These are phyloP conservation scores for Anser brachyrhynchus DNA, from an alignment of 2,113 vertebrate species.

Conservation along the genomic window DNA sequence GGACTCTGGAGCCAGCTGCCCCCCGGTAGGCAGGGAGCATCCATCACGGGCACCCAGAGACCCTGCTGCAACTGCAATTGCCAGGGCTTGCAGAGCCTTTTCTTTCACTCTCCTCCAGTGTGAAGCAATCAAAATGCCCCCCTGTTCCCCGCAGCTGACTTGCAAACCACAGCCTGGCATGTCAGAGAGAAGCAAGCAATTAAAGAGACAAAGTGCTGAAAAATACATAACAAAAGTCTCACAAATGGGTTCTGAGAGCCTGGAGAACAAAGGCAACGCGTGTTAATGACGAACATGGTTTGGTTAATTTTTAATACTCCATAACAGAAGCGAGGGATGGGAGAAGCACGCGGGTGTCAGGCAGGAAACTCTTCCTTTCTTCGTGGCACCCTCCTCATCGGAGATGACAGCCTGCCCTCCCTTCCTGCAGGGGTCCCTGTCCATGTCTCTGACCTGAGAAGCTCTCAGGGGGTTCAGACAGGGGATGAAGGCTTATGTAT, in stretches of 20 bases:
- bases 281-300: slow-evolving; percentile 56
- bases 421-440: background rate
- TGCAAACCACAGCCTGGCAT: background rate
- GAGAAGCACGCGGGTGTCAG: background rate
- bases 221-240: slow-evolving; percentile 68
- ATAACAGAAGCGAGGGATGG: background rate
- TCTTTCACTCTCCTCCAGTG: background rate
- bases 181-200: slow-evolving; percentile 62
- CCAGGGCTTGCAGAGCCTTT: background rate
- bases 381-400: accelerated
- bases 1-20: background rate
- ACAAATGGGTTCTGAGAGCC: slow-evolving; percentile 39
- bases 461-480: background rate
- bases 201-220: slow-evolving; percentile 75
- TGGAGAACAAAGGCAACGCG: slow-evolving; percentile 7
- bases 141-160: slow-evolving; percentile 43
- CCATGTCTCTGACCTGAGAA: background rate
- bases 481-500: background rate
- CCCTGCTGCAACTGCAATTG: background rate
- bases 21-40: background rate
- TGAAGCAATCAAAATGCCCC: slow-evolving; percentile 21
- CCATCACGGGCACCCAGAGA: background rate
- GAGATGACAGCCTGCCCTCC: background rate
- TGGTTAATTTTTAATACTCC: slow-evolving; percentile 65
- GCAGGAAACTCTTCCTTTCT: background rate